Percentiles rank a stretch among this genome's conserved stretches.
Evolutionary conservation across 2,888 invertebrate species (phyloP).

Genomic region (Agonopterix arenella): DNA sequence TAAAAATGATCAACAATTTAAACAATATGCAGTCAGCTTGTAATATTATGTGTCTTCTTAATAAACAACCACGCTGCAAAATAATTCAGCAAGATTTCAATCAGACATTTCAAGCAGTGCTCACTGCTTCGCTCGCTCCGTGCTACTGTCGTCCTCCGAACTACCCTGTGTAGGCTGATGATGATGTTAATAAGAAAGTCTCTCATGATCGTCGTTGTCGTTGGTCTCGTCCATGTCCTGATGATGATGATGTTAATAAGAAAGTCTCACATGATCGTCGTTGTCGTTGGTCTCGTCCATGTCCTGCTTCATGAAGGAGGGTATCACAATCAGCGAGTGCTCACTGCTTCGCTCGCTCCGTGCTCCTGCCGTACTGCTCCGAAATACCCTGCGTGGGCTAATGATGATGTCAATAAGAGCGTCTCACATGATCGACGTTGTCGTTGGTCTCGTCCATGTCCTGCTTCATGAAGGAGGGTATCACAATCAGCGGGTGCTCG

Average conservation of each 20-base stretch:
- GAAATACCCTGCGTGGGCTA: too few species aligned
- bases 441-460: constrained; percentile 13
- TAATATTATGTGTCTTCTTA: too few species aligned
- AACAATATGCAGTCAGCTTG: too few species aligned
- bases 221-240: constrained; percentile 14
- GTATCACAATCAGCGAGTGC: constrained; percentile 49
- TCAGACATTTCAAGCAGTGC: too few species aligned
- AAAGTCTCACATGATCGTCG: constrained; percentile 12
- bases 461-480: constrained; percentile 36
- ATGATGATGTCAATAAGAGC: too few species aligned
- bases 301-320: constrained; percentile 29
- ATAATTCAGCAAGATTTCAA: too few species aligned
- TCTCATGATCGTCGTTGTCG: constrained; percentile 15
- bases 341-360: constrained; percentile 22
- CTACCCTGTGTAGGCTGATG: too few species aligned
- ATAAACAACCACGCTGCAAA: too few species aligned
- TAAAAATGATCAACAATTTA: too few species aligned
- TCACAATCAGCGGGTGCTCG: constrained; percentile 48
- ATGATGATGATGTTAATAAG: too few species aligned
- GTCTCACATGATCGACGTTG: constrained; percentile 14
- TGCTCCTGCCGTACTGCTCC: constrained; percentile 19
- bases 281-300: constrained; percentile 13
- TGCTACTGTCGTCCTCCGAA: too few species aligned
- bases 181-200: not conserved
- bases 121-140: too few species aligned